Percentiles rank a stretch among this genome's conserved stretches.
Conservation (phyloP, 2,888 invertebrate species). For the Megastigmus dorsalis region DNA sequence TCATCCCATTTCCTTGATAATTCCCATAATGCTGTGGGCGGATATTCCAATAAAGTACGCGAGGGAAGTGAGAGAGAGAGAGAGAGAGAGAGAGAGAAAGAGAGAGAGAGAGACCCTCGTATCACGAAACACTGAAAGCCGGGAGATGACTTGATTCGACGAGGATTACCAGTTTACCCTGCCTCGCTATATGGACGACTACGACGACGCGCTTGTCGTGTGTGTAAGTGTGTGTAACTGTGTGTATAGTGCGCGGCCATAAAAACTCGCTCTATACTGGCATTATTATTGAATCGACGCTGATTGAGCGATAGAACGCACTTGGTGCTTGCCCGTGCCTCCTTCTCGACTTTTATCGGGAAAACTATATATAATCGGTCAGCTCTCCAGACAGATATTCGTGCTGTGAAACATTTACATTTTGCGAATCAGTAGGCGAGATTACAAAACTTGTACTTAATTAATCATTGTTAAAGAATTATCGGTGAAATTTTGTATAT, state of each 20-base stretch:
- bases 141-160: conserved; percentile 65
- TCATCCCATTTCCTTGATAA: conserved; percentile 71
- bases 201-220: conserved; percentile 54
- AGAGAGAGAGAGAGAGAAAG: conserved; percentile 38
- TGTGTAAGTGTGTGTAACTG: too few relatives aligned
- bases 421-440: too few relatives aligned
- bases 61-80: conserved; percentile 58
- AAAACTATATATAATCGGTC: not conserved
- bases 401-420: too few relatives aligned
- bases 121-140: conserved; percentile 67
- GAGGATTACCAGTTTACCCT: too few relatives aligned
- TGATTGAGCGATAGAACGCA: not conserved
- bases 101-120: conserved; percentile 58
- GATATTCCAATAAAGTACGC: conserved; percentile 75
- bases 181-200: too few relatives aligned
- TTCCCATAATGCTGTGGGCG: conserved; percentile 74
- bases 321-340: conserved; percentile 5
- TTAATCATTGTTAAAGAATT: too few relatives aligned
- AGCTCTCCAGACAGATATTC: too few relatives aligned
- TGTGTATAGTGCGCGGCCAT: not conserved
- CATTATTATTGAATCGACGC: conserved; percentile 20
- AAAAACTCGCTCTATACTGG: not conserved
- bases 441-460: too few relatives aligned
- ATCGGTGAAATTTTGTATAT: too few relatives aligned
- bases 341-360: conserved; percentile 7